A percentile compares a stretch with the other conserved stretches of the same genome.
phyloP scores from a whole-genome alignment of 2,113 vertebrate species.

The Apteryx owenii region DNA sequence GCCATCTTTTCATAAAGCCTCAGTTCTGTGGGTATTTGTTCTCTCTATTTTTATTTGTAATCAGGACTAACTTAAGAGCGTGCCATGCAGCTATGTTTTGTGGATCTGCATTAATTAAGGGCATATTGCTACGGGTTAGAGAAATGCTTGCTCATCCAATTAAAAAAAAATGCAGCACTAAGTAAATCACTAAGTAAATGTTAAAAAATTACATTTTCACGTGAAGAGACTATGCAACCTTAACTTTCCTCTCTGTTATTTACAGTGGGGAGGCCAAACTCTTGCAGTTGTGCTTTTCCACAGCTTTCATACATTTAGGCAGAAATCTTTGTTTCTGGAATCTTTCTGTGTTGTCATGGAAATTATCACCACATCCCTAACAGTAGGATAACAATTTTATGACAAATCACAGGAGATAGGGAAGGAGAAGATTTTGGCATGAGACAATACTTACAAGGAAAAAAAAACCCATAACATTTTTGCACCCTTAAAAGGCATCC shows the following conservation, averaged over 20 bases:
- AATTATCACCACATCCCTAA: constrained; percentile 60
- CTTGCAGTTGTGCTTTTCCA: constrained; percentile 33
- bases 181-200: not conserved
- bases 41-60: not conserved
- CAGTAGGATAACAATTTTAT: constrained; percentile 29
- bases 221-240: not conserved
- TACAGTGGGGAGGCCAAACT: not conserved
- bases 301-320: constrained; percentile 4
- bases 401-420: constrained; percentile 45
- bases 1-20: not conserved
- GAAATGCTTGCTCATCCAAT: not conserved
- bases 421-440: constrained; percentile 28
- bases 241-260: not conserved
- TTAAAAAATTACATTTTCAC: not conserved
- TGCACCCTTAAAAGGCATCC: constrained; percentile 24
- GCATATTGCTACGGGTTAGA: not conserved
- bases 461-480: not conserved
- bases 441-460: not conserved
- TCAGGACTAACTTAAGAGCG: not conserved
- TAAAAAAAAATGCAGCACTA: not conserved
- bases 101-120: not conserved
- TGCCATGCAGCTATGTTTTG: not conserved
- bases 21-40: not conserved
- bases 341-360: constrained; percentile 62
- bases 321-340: constrained; percentile 57